These are phyloP conservation scores for Fopius arisanus DNA, from an alignment of 1,140 invertebrate species.

Conservation along the genomic window DNA sequence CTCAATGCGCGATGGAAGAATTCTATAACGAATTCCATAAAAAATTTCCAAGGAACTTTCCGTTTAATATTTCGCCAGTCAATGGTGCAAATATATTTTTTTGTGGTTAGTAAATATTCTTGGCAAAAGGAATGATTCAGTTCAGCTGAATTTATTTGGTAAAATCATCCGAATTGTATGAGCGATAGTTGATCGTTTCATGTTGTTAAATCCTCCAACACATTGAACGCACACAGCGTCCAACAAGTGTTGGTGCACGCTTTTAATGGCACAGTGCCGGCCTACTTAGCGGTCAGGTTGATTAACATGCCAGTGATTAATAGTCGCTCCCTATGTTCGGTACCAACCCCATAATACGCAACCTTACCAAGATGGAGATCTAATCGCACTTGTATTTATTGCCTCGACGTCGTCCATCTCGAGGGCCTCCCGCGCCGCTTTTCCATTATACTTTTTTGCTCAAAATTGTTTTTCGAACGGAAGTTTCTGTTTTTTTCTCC, in stretches of 20 bases:
- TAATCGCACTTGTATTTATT: constrained; percentile 62
- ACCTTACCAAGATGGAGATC: constrained; percentile 46
- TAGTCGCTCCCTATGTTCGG: constrained; percentile 49
- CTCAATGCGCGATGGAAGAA: not conserved
- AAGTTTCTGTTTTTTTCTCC: too few species aligned
- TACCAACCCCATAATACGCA: constrained; percentile 47
- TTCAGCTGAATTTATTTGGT: too few species aligned
- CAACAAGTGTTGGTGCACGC: constrained; percentile 31
- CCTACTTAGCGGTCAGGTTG: constrained; percentile 57
- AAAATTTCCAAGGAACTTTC: too few species aligned
- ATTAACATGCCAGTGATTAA: constrained; percentile 60
- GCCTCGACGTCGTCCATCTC: constrained; percentile 43
- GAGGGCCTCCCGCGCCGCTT: constrained; percentile 31
- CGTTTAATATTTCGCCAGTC: too few species aligned
- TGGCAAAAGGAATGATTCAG: too few species aligned
- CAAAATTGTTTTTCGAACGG: not conserved
- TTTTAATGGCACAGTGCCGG: constrained; percentile 52
- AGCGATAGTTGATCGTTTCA: constrained; percentile 35
- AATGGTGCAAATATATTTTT: not conserved
- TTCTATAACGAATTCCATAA: too few species aligned
- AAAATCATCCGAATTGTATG: too few species aligned
- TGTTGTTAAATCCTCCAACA: not conserved
- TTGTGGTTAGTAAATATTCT: too few species aligned
- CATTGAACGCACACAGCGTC: not conserved
- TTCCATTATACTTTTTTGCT: constrained; percentile 24